Evolutionary conservation across 1,140 invertebrate genomes (phyloP), one percentile per base, ranked within the genome.

Genomic region (Zaprionus nigranus): DNA sequence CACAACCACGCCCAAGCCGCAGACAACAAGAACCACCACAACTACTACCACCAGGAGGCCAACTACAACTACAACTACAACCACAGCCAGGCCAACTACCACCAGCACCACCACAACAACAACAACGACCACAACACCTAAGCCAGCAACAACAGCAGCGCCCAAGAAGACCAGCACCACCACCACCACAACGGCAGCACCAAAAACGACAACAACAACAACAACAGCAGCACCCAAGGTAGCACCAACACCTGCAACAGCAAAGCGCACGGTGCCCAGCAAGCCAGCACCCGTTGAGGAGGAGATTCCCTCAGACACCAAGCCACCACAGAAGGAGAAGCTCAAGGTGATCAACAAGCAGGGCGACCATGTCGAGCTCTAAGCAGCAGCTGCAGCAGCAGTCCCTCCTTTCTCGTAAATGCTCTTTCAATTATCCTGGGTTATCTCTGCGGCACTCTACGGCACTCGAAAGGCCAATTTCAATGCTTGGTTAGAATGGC

Each of bases 311-410:
- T 92, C 92, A 2, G 94, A 94, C 65, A 94, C 93, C n/a, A 78
- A 81, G 40, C 94, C 94, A 36, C 94, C 94, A 3, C 92, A 90
- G 63, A 93, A 93, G 54, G 94, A 94, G 75, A 94, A 93, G 65
- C 90, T 95, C 30, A 95, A 94, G 90, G 94, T 95, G 6, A 95
- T 95, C 56, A 94, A 93, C 72, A 94, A 94, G 74, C 93, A 93
- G 73, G 94, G 94, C 53, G 75, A 63, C 17, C 92, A 93, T 22
- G 82, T 92, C 24, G 90, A 93, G 66, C 77, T 93, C 40, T 93
- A 93, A 92, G 49, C 26, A 92, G 49, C 26, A 38, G 20, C 30
- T 63, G 13, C 22, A 38, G 34, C 3, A 30, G n/a, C 20, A 40
- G 12, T 20, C 46, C 46, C 46, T 51, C 43, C n/a, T 24, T 51